Conservation (phyloP, 2,797 vertebrate genomes). For the Cottoperca gobio region DNA sequence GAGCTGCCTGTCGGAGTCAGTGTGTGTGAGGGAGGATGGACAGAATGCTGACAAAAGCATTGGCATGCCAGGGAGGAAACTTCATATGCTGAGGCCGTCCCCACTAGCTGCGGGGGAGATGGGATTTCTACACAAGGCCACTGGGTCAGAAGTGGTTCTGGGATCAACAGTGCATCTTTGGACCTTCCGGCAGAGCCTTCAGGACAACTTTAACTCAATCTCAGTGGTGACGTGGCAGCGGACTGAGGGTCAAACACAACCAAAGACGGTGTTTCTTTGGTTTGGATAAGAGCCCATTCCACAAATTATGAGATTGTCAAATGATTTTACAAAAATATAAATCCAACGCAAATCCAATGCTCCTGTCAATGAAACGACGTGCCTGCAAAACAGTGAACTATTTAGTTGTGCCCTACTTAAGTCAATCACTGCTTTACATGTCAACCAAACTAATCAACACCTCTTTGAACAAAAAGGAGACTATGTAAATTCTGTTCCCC, state of each 20-base stretch:
- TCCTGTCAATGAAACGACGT: conserved; percentile 14
- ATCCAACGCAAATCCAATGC: conserved; percentile 1
- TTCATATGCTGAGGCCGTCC: conserved; percentile 60
- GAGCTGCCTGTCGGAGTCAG: conserved; percentile 58
- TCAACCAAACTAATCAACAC: conserved; percentile 67
- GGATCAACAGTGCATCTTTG: conserved; percentile 40
- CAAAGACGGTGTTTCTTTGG: conserved; percentile 5
- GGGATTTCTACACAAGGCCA: conserved; percentile 62
- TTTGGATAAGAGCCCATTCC: conserved; percentile 29
- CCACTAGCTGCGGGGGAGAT: conserved; percentile 36
- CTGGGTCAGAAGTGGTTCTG: conserved; percentile 60
- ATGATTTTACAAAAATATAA: conserved; percentile 28
- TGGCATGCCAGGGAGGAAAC: conserved; percentile 66
- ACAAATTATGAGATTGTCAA: conserved; percentile 30
- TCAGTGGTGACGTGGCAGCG: conserved; percentile 7
- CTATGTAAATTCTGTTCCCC: conserved; percentile 51
- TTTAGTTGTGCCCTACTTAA: conserved; percentile 45
- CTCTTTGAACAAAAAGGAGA: conserved; percentile 56
- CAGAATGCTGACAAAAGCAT: conserved; percentile 77
- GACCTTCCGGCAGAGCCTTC: conserved; percentile 42
- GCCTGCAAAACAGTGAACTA: conserved; percentile 19
- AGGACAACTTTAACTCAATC: conserved; percentile 46
- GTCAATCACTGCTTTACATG: conserved; percentile 49
- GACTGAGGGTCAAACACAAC: conserved; percentile 28
- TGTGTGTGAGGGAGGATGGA: conserved; percentile 61